Conservation (phyloP, 64 coral and sea anemone genomes). For the Cladopsammia gracilis region DNA sequence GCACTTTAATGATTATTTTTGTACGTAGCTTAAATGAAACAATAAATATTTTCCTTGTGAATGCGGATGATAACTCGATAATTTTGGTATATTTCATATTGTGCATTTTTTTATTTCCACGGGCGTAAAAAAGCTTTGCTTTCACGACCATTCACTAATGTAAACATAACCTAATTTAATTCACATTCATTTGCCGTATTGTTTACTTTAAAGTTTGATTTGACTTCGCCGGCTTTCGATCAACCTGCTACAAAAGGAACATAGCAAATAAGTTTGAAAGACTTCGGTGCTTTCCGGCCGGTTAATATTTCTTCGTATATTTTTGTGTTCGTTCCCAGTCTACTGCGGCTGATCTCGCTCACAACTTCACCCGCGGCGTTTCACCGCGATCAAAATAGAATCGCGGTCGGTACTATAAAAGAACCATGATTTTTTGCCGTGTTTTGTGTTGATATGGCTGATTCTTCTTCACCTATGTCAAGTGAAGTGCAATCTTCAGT, state of each 20-base stretch:
- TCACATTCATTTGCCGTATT: conserved; percentile 53
- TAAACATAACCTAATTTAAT: conserved; percentile 45
- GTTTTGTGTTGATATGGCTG: conserved; percentile 63
- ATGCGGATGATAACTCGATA: not conserved
- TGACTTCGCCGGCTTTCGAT: conserved; percentile 2
- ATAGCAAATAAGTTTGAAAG: not conserved
- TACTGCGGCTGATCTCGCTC: not conserved
- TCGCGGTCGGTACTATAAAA: conserved; percentile 34
- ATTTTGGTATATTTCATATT: not conserved
- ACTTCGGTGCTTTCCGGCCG: not conserved
- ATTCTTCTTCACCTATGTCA: conserved; percentile 38
- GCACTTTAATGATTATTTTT: not conserved
- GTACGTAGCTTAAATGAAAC: not conserved
- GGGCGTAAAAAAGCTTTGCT: not conserved
- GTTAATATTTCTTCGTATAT: not conserved
- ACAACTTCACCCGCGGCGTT: not conserved
- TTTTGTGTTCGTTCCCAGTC: conserved; percentile 39
- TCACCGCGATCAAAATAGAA: conserved; percentile 50
- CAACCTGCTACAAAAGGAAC: conserved; percentile 32
- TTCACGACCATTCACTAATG: not conserved
- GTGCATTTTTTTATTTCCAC: not conserved
- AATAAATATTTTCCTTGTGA: not conserved
- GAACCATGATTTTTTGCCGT: conserved; percentile 9
- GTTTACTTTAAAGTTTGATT: conserved; percentile 22
- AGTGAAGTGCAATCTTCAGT: conserved; percentile 30